Evolutionary conservation across 2,797 vertebrate genomes (phyloP).

Genomic region (Pitangus sulphuratus): DNA sequence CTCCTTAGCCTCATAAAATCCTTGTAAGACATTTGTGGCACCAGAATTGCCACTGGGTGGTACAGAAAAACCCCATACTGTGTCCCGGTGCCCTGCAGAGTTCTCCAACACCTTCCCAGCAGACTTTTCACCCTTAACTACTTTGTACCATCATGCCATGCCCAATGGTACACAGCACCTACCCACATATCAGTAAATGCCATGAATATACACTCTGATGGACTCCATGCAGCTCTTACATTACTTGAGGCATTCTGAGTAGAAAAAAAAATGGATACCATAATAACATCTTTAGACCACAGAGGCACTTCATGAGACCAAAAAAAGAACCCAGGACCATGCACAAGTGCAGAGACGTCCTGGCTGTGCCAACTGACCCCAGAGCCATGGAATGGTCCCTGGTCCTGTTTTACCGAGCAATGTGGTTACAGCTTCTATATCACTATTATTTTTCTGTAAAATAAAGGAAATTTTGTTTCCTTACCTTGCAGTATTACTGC

Average conservation of each 20-base stretch:
- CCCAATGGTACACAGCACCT: neutral
- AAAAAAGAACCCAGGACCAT: neutral
- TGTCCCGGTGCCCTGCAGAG: neutral
- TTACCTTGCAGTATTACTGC: neutral
- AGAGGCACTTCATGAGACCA: neutral
- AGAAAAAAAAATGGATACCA: neutral
- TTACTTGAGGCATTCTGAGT: neutral
- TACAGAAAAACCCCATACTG: fast-evolving
- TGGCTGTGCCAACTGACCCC: neutral
- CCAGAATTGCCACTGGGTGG: neutral
- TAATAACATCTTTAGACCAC: neutral
- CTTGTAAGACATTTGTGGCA: neutral
- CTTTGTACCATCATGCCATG: neutral
- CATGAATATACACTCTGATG: neutral
- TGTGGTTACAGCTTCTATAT: neutral
- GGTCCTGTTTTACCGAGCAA: neutral
- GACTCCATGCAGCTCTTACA: neutral
- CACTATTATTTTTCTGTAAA: neutral
- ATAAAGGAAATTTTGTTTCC: neutral
- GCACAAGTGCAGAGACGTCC: neutral
- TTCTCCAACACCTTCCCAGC: neutral
- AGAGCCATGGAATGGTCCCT: neutral
- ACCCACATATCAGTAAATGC: neutral
- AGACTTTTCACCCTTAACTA: neutral
- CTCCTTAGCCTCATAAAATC: neutral